A percentile compares a stretch with the other conserved stretches of the same genome.
Conservation (phyloP, 2,888 invertebrate species). For the Steinernema scapterisci region DNA sequence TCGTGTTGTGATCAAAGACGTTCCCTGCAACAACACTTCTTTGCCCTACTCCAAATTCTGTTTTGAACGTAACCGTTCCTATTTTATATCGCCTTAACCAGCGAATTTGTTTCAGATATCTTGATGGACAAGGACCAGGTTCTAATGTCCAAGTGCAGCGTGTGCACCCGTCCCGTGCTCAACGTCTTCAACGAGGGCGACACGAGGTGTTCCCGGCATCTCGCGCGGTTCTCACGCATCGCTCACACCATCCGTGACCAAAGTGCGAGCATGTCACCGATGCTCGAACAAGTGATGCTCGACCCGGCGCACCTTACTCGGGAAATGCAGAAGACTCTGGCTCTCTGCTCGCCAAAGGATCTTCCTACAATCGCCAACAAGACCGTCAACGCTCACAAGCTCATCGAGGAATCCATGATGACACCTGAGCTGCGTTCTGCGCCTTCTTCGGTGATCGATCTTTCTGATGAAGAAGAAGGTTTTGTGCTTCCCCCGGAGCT, state of each 20-base stretch:
- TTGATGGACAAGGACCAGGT: slow-evolving; percentile 14
- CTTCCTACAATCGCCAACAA: neutral
- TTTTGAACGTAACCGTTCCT: neutral
- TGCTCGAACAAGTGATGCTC: neutral
- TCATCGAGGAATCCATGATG: neutral
- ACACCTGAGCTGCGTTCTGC: neutral
- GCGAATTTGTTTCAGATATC: neutral
- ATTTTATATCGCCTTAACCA: neutral
- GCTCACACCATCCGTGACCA: neutral
- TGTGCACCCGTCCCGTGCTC: slow-evolving; percentile 14
- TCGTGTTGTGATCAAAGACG: neutral
- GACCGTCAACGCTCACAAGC: neutral
- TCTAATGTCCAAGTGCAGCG: slow-evolving; percentile 19
- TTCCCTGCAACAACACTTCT: neutral
- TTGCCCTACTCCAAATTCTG: slow-evolving; percentile 22
- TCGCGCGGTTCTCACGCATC: neutral
- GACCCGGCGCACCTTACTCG: slow-evolving; percentile 18
- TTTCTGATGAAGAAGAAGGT: slow-evolving; percentile 5
- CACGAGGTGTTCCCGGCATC: slow-evolving; percentile 2
- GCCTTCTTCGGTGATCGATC: neutral
- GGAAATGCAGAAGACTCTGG: slow-evolving; percentile 24
- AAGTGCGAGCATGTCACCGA: neutral
- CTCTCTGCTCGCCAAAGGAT: slow-evolving; percentile 20
- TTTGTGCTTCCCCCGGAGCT: neutral
- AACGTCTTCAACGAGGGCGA: slow-evolving; percentile 5